A percentile compares a stretch with the other conserved stretches of the same genome.
phyloP scores from a whole-genome alignment of 2,113 vertebrate genomes.

The Tylochromis polylepis region DNA sequence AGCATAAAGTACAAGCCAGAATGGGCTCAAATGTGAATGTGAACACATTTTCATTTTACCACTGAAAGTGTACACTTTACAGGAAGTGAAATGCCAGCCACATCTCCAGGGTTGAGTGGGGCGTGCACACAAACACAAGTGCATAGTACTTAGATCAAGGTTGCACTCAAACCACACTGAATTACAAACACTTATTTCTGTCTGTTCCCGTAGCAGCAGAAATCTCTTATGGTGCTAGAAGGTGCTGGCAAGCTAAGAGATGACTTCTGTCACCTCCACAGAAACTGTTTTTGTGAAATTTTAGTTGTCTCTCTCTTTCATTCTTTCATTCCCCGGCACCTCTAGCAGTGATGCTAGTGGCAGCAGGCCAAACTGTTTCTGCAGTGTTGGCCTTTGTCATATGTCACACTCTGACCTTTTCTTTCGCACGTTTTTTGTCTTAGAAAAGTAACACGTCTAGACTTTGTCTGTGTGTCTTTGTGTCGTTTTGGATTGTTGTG shows the following conservation, averaged over 20 bases:
- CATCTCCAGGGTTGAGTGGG: slow-evolving; percentile 22
- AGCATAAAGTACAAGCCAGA: background rate
- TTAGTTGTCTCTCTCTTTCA: background rate
- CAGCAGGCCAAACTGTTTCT: slow-evolving; percentile 57
- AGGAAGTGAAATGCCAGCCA: slow-evolving; percentile 2
- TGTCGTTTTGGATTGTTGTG: background rate
- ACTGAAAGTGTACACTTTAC: background rate
- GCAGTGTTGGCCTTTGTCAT: slow-evolving; percentile 63
- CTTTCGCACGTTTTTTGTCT: background rate
- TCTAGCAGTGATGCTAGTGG: slow-evolving; percentile 18
- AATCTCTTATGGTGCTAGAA: background rate
- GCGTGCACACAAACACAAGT: slow-evolving; percentile 20
- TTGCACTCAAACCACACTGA: background rate
- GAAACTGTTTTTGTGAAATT: slow-evolving; percentile 10
- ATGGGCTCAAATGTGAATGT: background rate
- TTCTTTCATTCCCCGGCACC: background rate
- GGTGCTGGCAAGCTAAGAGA: background rate
- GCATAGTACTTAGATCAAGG: slow-evolving; percentile 20
- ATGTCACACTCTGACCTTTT: slow-evolving; percentile 65
- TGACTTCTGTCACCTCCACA: slow-evolving; percentile 18
- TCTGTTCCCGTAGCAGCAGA: background rate
- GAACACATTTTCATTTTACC: background rate
- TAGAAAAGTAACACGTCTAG: slow-evolving; percentile 4
- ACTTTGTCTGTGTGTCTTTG: background rate
- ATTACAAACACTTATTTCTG: background rate